phyloP scores from a whole-genome alignment of 2,113 vertebrate species.

The Ctenomys sociabilis region DNA sequence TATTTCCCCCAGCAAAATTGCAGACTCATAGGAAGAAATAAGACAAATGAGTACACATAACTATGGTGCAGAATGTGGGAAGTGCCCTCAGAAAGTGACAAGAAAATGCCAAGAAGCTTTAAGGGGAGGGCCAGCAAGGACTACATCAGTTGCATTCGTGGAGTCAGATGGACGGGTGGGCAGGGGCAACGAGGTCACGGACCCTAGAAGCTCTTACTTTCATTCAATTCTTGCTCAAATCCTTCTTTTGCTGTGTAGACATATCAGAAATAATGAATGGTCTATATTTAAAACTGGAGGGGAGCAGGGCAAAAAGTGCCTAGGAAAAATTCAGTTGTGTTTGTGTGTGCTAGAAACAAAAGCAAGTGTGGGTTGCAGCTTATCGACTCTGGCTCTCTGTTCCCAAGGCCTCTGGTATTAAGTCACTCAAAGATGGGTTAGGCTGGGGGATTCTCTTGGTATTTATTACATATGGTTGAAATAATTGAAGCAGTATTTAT shows the following conservation, averaged over 20 bases:
- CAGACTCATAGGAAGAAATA: conserved; percentile 9
- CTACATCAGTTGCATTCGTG: accelerated
- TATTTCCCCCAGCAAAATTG: conserved; percentile 27
- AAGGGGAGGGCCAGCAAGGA: background rate
- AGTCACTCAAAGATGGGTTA: background rate
- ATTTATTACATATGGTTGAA: background rate
- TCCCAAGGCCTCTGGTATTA: background rate
- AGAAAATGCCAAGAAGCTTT: background rate
- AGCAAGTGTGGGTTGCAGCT: accelerated
- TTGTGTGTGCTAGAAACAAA: background rate
- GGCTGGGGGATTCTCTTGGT: background rate
- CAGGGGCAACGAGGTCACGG: accelerated
- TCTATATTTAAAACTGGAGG: background rate
- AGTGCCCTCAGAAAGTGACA: background rate
- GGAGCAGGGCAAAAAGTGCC: background rate
- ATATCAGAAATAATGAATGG: background rate
- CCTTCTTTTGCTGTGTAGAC: background rate
- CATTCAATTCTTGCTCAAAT: background rate
- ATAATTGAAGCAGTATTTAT: background rate
- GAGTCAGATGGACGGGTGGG: accelerated
- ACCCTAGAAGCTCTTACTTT: background rate
- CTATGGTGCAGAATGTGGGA: background rate
- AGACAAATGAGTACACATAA: background rate
- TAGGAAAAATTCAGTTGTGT: background rate
- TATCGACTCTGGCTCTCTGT: background rate